A percentile compares a stretch with the other conserved stretches of the same genome.
These are phyloP conservation scores for Tylochromis polylepis DNA, from an alignment of 2,113 vertebrate species.

Conservation along the genomic window DNA sequence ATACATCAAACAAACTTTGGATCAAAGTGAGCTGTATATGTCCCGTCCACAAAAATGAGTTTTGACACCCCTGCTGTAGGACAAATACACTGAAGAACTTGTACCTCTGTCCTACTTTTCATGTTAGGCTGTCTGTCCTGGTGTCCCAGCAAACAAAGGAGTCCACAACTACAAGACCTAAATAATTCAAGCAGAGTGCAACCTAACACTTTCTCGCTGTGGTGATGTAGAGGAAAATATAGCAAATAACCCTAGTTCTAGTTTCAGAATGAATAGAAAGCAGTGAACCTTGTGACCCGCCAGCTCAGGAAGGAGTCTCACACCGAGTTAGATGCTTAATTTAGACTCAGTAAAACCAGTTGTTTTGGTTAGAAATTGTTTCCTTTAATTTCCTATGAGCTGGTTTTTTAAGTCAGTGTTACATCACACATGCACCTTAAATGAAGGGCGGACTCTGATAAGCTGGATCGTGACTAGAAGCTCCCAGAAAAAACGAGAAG, in stretches of 20 bases:
- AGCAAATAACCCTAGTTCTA: constrained; percentile 11
- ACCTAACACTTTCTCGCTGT: constrained; percentile 44
- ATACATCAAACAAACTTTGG: neutral
- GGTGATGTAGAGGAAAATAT: constrained; percentile 27
- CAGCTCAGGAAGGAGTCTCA: neutral
- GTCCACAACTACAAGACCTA: constrained; percentile 60
- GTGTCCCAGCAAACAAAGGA: constrained; percentile 62
- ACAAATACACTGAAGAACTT: neutral
- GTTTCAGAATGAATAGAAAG: neutral
- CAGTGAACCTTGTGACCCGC: neutral
- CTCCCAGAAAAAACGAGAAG: neutral
- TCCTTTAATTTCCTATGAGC: neutral
- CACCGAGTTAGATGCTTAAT: accelerated
- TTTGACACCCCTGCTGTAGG: neutral
- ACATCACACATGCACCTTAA: constrained; percentile 31
- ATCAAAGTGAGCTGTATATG: neutral
- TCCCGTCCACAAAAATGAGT: neutral
- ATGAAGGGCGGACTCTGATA: neutral
- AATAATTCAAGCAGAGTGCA: constrained; percentile 74
- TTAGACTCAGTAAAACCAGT: neutral
- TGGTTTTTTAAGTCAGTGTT: constrained; percentile 22
- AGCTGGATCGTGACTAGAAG: constrained; percentile 17
- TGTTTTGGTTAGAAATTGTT: neutral
- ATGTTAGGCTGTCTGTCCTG: constrained; percentile 33
- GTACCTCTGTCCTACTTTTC: constrained; percentile 54